Base-by-base conservation (phyloP, 2,888 invertebrate genomes). In the Creontiades dilutus region DNA sequence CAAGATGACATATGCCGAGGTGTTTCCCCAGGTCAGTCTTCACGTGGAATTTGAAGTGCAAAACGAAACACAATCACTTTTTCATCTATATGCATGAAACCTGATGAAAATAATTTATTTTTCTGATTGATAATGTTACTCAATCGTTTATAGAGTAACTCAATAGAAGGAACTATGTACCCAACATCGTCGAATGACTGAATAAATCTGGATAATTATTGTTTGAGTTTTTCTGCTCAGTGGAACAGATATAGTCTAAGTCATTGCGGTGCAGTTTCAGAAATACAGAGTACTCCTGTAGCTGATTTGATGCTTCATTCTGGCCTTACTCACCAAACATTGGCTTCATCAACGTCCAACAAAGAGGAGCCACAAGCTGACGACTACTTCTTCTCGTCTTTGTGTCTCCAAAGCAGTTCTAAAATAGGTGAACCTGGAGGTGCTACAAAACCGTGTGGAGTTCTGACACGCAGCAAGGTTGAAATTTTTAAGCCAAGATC, bases 351-450 rank as follows among this genome's bases (percentile, higher is more conserved):
- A 19, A 93, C 90, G 93, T 90, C 86, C 16, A 91, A 78, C 91
- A 91, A 55, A 78, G 55, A 16, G 16, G 52, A 46, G 16, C 88
- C 84, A 14, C 14, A 75, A 27, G 90, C 55, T 55, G 96, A 97
- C 46, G 92, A 94, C 11, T 93, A 93, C 0, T 92, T 93, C 0
- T 89, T 90, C 88, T 68, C 91, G 48, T 75, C 94, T 93, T 90
- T 92, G 93, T 16, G 93, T 92, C 93, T 97, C 16, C 96, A 96
- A 92, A 97, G 97, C 92, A 96, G 96, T 92, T 94, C 76, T n/a
- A 91, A 91, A 48, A 52, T 82, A 27, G 82, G 86, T 14, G 87
- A 85, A 46, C 23, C 47, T 0, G 13, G 68, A 0, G 14, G 28
- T 0, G 46, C 48, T 14, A 52, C n/a, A 13, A 85, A 85, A 47